A percentile compares a stretch with the other conserved stretches of the same genome.
Conservation (phyloP, 37 sponge, comb jelly and placozoan species). For the Crambe crambe region DNA sequence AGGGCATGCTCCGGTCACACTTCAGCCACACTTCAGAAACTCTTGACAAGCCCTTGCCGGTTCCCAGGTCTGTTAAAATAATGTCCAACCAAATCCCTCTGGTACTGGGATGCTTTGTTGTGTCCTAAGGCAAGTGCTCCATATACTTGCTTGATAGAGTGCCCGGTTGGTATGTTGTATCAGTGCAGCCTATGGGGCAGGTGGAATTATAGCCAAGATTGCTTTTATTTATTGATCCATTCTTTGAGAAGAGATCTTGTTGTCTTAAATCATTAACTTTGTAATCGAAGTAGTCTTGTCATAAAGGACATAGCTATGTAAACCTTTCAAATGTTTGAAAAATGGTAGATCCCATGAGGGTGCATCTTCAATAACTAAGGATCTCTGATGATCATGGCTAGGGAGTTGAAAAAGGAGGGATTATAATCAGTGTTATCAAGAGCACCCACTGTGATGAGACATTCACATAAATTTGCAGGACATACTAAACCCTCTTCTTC, state of each 20-base stretch:
- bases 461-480: background rate
- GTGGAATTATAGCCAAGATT: background rate
- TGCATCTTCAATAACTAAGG: no score
- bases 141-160: conserved; percentile 7
- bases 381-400: no score
- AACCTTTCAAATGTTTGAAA: background rate
- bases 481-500: conserved; percentile 3
- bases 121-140: conserved; percentile 2
- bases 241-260: background rate
- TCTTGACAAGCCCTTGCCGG: background rate
- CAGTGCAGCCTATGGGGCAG: background rate
- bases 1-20: no score
- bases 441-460: no score
- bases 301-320: background rate
- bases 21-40: conserved; percentile 3
- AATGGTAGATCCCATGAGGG: background rate
- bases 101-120: background rate
- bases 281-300: no score
- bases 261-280: background rate
- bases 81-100: conserved; percentile 10
- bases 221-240: background rate
- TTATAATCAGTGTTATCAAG: no score
- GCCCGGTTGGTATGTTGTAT: conserved; percentile 4
- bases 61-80: background rate
- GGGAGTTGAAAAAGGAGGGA: no score